Conservation (phyloP, 2,888 invertebrate genomes). For the Congeria kusceri region DNA sequence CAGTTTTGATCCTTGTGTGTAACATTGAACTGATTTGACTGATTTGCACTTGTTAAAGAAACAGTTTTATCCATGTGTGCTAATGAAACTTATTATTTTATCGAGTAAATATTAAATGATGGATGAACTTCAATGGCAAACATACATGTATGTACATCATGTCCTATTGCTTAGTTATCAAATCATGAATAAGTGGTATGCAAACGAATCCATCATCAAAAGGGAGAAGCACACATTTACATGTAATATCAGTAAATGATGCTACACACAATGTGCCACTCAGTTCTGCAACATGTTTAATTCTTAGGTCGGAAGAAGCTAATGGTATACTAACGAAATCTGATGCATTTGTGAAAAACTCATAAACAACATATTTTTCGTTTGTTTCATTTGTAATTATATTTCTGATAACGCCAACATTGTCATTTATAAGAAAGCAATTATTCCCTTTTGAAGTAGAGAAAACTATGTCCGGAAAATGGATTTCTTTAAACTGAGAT, state of each 20-base stretch:
- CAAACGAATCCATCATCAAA: not conserved
- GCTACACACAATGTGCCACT: not conserved
- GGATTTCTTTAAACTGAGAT: not conserved
- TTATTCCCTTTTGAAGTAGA: slow-evolving; percentile 1
- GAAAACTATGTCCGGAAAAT: not conserved
- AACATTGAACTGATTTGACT: no score
- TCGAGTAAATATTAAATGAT: no score
- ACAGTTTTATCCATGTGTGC: no score
- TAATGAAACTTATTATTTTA: no score
- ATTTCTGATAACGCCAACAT: slow-evolving; percentile 4
- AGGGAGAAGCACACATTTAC: not conserved
- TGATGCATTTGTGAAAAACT: not conserved
- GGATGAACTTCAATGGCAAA: no score
- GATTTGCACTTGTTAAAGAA: no score
- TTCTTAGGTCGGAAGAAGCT: not conserved
- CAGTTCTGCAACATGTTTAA: not conserved
- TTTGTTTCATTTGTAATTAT: not conserved
- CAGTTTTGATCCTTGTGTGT: no score
- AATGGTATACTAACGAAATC: not conserved
- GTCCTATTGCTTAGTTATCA: not conserved
- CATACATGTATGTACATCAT: no score
- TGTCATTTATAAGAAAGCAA: not conserved
- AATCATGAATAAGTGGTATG: not conserved
- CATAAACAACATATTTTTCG: not conserved
- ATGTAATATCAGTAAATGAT: not conserved